Evolutionary conservation across 2,888 invertebrate genomes (phyloP), one percentile per base, ranked within the genome.

Genomic region (Chrysolina oricalcia): DNA sequence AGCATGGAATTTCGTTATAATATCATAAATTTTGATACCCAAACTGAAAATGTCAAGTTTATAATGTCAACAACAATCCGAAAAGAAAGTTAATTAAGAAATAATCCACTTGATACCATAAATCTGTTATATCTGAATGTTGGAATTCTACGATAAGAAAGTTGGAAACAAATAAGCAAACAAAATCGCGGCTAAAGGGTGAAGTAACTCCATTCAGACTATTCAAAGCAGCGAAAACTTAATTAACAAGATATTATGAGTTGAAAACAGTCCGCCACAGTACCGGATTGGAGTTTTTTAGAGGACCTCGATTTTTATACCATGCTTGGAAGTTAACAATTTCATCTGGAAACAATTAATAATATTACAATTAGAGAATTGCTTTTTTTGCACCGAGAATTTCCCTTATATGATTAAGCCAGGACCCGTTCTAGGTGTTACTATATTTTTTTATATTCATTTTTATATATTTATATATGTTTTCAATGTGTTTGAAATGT

Each of bases 211-310:
- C 75, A 64, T 74, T 76, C 67, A 69, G 40, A 27, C 62, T 59
- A 59, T 59, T 59, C 59, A 50, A 66, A 72, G 81, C 81, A 80
- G 80, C 78, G 84, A 81, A 83, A 86, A 87, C 85, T 87, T 86
- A 86, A 87, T 87, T 87, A 87, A 87, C 86, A 87, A 86, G 86
- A 87, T 85, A 87, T 87, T 86, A 87, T 86, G 87, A 87, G 82
- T 86, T 86, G 84, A 83, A 81, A 85, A 83, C 84, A 78, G 78
- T 65, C 27, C 53, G 21, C 11, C 9, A 10, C 53, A 53, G 53
- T 5, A 21, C 53, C 53, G 53, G 53, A 13, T 5, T 13, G 48
- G 17, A 48, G 9, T 21, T 11, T 21, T 21, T 53, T 0, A 21
- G 19, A 48, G 35, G 8, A 4, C 8, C 35, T 6, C 5, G 8